These are phyloP conservation scores for Bursaphelenchus okinawaensis DNA, from an alignment of 2,888 invertebrate genomes.

Conservation along the genomic window DNA sequence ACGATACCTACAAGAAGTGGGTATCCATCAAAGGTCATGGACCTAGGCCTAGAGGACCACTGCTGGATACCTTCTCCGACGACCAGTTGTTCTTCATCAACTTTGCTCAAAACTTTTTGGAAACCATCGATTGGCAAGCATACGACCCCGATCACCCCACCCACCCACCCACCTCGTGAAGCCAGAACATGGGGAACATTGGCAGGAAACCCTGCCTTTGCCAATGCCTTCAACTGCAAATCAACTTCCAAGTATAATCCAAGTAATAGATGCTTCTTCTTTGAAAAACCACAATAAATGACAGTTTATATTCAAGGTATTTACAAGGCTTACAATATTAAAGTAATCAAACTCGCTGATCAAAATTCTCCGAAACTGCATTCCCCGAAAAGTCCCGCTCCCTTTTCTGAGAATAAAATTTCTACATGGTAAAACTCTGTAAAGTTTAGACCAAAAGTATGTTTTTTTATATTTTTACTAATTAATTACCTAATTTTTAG, in stretches of 20 bases:
- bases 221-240: background rate
- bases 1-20: background rate
- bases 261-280: background rate
- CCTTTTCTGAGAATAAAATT: too few species aligned
- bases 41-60: background rate
- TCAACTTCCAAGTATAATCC: background rate
- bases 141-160: background rate
- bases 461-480: too few species aligned
- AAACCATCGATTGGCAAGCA: background rate
- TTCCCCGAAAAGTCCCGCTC: too few species aligned
- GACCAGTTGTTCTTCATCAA: background rate
- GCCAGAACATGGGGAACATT: background rate
- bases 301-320: too few species aligned
- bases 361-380: too few species aligned
- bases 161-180: background rate
- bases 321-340: too few species aligned
- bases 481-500: too few species aligned
- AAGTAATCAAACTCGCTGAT: too few species aligned
- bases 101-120: background rate
- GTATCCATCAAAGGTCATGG: background rate
- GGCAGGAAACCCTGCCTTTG: background rate
- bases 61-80: background rate
- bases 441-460: too few species aligned
- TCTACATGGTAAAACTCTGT: too few species aligned
- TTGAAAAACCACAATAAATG: too few species aligned